Evolutionary conservation across 2,888 invertebrate species (phyloP), one percentile per base, ranked within the genome.

Genomic region (Calliscelio sp.): DNA sequence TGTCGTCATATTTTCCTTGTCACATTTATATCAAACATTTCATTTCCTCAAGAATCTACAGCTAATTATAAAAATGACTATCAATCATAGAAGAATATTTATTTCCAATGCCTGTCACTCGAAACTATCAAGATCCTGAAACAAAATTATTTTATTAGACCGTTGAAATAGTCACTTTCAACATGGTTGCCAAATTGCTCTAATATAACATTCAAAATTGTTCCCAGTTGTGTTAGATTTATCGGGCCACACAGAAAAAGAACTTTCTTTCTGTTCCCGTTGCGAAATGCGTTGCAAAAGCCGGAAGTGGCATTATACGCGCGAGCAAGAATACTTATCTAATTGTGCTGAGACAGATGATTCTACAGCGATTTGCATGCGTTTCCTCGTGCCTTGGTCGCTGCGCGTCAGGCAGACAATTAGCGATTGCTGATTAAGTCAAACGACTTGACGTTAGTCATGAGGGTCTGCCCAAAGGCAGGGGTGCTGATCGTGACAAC

Each of bases 371-470:
- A 93, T 93, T 93, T 92, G 91, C 92, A 92, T 92, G 92, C 90
- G 91, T 92, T 92, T 92, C 92, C 92, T 91, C 89, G 91, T 91
- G 89, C 88, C 90, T 90, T 90, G 90, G 90, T 89, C 87, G 87
- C 89, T 89, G 89, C 88, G 91, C 91, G 90, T 92, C 90, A 90
- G 91, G 80, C 90, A 89, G 87, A 92, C 92, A 93, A 93, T 93
- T 93, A 93, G 93, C 92, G 93, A 93, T 93, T 91, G 91, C 93
- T 92, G 93, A 93, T 93, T 93, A 93, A 93, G 93, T 92, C 93
- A 92, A 92, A 91, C 90, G 91, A 87, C 90, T 84, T 89, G 90
- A 90, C 89, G 86, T 88, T 88, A 87, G 87, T 86, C 84, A 75
- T 85, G 88, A 83, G 87, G 88, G 84, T 81, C 71, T 79, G 81